phyloP scores from a whole-genome alignment of 2,888 invertebrate species.

The Tinea semifulvella region DNA sequence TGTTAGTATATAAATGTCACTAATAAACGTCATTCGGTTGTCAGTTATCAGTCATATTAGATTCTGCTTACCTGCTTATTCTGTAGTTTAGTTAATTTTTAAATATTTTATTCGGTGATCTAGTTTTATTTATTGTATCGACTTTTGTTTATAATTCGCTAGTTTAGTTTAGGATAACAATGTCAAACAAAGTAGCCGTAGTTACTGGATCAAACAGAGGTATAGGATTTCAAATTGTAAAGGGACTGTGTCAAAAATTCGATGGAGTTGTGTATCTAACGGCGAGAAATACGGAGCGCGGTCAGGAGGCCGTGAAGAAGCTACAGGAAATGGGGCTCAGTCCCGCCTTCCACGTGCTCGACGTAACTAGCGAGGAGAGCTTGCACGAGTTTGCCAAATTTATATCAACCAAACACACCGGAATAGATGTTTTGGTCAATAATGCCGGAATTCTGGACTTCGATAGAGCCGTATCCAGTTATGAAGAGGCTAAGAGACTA shows the following conservation, averaged over 20 bases:
- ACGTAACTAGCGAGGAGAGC: conserved; percentile 71
- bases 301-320: conserved; percentile 68
- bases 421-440: conserved; percentile 79
- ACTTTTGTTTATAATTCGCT: conserved; percentile 12
- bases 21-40: not conserved
- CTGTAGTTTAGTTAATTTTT: conserved; percentile 24
- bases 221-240: conserved; percentile 58
- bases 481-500: conserved; percentile 75
- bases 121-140: conserved; percentile 17
- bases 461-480: conserved; percentile 69
- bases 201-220: conserved; percentile 58
- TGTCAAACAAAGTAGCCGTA: conserved; percentile 62
- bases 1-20: conserved; percentile 3
- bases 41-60: not conserved
- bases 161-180: conserved; percentile 36
- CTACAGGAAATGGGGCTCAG: conserved; percentile 66
- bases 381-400: conserved; percentile 66
- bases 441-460: conserved; percentile 81
- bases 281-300: conserved; percentile 70
- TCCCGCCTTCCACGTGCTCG: conserved; percentile 74
- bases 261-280: conserved; percentile 79
- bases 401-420: conserved; percentile 69
- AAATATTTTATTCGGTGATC: conserved; percentile 17
- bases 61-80: conserved; percentile 1
- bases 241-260: conserved; percentile 71